These are phyloP conservation scores for Ariolimax columbianus DNA, from an alignment of 2,888 invertebrate species.

Conservation along the genomic window DNA sequence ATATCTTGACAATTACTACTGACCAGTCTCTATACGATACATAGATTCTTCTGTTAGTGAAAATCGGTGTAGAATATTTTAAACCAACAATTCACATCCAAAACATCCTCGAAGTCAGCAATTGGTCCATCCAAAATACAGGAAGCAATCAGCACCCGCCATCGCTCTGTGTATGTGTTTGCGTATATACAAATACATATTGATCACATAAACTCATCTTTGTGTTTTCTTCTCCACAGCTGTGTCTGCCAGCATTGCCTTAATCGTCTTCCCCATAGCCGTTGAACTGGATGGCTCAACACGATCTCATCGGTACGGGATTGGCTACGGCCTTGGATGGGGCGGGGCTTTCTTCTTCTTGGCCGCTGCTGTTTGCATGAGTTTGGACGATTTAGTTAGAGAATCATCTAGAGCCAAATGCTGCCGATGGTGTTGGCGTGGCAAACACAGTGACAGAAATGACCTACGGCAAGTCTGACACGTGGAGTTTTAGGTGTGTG, in stretches of 20 bases:
- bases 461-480: slow-evolving; percentile 68
- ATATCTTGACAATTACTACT: no score
- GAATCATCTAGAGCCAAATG: slow-evolving; percentile 69
- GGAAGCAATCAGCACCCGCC: background rate
- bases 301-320: slow-evolving; percentile 71
- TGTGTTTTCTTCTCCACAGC: slow-evolving; percentile 63
- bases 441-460: slow-evolving; percentile 60
- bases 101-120: no score
- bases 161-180: background rate
- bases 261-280: slow-evolving; percentile 76
- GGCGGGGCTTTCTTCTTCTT: slow-evolving; percentile 75
- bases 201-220: slow-evolving; percentile 20
- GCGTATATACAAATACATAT: no score
- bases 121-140: no score
- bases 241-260: slow-evolving; percentile 73
- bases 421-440: slow-evolving; percentile 67
- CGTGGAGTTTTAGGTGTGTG: background rate
- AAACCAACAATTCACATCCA: no score
- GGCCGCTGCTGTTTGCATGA: slow-evolving; percentile 75
- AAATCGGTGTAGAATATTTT: no score
- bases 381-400: slow-evolving; percentile 73
- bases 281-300: slow-evolving; percentile 68
- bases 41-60: no score
- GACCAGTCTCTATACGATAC: no score
- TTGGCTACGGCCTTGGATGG: slow-evolving; percentile 78